phyloP scores from a whole-genome alignment of 2,113 vertebrate genomes.

The Cavia aperea region DNA sequence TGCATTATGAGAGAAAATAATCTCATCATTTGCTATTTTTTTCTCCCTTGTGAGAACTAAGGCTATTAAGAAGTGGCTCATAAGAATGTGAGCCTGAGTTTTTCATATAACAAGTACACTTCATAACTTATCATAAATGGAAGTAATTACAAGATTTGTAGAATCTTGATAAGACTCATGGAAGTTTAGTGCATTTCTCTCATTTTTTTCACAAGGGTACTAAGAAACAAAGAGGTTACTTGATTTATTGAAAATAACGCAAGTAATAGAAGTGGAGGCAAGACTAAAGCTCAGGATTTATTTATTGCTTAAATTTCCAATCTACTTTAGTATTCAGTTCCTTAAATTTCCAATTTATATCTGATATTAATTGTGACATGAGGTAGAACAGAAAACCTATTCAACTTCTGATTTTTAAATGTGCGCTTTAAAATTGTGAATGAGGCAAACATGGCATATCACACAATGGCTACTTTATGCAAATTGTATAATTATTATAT shows the following conservation, averaged over 20 bases:
- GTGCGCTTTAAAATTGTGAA: background rate
- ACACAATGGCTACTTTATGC: background rate
- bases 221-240: background rate
- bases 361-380: background rate
- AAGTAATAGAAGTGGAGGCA: background rate
- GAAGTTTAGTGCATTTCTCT: background rate
- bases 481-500: background rate
- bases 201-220: background rate
- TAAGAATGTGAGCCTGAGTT: background rate
- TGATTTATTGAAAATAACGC: background rate
- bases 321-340: background rate
- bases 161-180: conserved; percentile 4
- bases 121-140: background rate
- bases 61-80: background rate
- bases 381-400: background rate
- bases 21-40: conserved; percentile 16
- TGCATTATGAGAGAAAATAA: background rate
- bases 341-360: background rate
- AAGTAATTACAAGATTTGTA: conserved; percentile 29
- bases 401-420: background rate
- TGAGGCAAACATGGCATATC: background rate
- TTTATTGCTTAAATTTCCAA: background rate
- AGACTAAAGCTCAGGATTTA: background rate
- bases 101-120: background rate
- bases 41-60: background rate